Evolutionary conservation across 2,113 vertebrate species (phyloP), one percentile per base, ranked within the genome.

Genomic region (Cephalopterus ornatus): DNA sequence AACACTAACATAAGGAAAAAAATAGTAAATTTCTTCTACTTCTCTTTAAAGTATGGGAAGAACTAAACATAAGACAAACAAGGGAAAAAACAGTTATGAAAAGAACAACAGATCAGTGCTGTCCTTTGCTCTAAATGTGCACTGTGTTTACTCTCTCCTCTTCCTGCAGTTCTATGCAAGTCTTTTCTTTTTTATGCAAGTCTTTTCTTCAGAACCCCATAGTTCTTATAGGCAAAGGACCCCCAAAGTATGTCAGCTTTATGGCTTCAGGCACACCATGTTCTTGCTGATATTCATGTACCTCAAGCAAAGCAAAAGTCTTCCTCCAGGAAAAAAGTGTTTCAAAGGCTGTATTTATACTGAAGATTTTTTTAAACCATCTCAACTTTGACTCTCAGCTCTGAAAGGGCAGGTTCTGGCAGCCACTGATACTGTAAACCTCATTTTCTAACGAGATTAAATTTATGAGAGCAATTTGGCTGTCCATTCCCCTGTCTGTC

Each of bases 371-470:
- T 92, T 44, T 5, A 85, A 87, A 62, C 3, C 1, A 8, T 59
- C 63, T 94, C 85, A 88, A 30, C 85, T 94, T 93, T 83, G 87
- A 95, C 53, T 52, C 87, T 39, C 49, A 88, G 22, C 33, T 66
- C 26, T 53, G 32, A 23, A 58, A 94, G 18, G 33, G 14, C 41
- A 32, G 28, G 47, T 76, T 82, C 74, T 83, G 63, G n/a, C 72
- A 90, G 46, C n/a, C 62, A 72, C 37, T 65, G 28, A 79, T 62
- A 74, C 41, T 70, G 22, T 37, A 89, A 85, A 74, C 33, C 8
- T 85, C 14, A 6, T 49, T 85, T 83, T 85, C 53, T 61, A 66
- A 82, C 44, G 37, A 61, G 22, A 61, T 37, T 53, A 70, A 14
- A 42, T 86, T 58, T 39, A 58, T 70, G 42, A 77, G 24, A 52